Evolutionary conservation across 1,140 invertebrate species (phyloP).

Genomic region (Bradysia coprophila): DNA sequence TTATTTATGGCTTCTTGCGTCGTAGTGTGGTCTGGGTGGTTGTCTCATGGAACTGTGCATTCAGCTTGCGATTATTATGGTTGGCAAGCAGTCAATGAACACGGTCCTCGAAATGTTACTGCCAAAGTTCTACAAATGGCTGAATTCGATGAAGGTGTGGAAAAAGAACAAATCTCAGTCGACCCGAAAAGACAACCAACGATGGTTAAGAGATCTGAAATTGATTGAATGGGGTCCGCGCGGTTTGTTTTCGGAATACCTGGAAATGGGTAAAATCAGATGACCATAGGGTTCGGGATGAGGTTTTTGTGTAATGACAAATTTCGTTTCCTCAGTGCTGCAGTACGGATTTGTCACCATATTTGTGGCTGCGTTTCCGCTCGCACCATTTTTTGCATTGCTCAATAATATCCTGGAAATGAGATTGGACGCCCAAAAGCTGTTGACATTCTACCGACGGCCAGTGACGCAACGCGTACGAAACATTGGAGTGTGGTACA

Average conservation of each 20-base stretch:
- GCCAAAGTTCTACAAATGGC: slow-evolving; percentile 53
- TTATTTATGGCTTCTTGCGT: background rate
- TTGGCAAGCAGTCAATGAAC: slow-evolving; percentile 90
- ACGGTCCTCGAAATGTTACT: slow-evolving; percentile 66
- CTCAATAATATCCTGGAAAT: slow-evolving; percentile 82
- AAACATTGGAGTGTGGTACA: slow-evolving; percentile 85
- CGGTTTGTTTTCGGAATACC: slow-evolving; percentile 88
- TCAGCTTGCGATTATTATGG: slow-evolving; percentile 87
- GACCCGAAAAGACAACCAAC: slow-evolving; percentile 27
- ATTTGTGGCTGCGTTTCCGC: slow-evolving; percentile 76
- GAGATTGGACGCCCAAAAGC: slow-evolving; percentile 71
- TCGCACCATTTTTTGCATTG: slow-evolving; percentile 74
- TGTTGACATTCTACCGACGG: slow-evolving; percentile 63
- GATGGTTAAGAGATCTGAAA: slow-evolving; percentile 86
- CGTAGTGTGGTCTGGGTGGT: slow-evolving; percentile 65
- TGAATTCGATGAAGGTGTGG: slow-evolving; percentile 37
- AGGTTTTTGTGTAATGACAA: slow-evolving; percentile 7
- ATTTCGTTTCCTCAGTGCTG: too few relatives aligned
- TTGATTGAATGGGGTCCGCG: slow-evolving; percentile 74
- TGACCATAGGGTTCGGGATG: background rate
- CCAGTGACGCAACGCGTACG: slow-evolving; percentile 68
- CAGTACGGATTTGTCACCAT: slow-evolving; percentile 85
- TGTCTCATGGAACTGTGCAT: slow-evolving; percentile 85
- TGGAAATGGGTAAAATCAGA: slow-evolving; percentile 87
- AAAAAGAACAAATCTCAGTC: slow-evolving; percentile 15